These are phyloP conservation scores for Poecilus cupreus DNA, from an alignment of 2,888 invertebrate genomes.

Conservation along the genomic window DNA sequence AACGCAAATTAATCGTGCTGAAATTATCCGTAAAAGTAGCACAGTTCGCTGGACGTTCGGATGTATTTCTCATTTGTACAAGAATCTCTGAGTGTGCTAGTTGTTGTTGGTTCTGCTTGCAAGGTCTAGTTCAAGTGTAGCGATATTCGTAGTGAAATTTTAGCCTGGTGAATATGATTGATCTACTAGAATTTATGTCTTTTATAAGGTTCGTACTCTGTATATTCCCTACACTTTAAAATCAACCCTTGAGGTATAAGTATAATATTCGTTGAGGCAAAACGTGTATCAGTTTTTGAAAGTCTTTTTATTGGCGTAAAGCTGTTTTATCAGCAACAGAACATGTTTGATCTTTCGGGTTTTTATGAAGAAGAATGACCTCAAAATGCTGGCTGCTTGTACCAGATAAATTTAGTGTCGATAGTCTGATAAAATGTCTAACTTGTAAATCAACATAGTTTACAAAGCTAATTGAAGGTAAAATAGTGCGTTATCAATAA, in stretches of 20 bases:
- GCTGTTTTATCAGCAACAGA: neutral
- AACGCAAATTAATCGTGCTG: slow-evolving; percentile 12
- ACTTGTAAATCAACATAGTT: neutral
- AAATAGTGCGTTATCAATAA: neutral
- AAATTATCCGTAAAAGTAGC: slow-evolving; percentile 34
- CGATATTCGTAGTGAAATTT: neutral
- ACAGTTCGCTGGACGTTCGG: neutral
- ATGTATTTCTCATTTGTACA: neutral
- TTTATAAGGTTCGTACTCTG: neutral
- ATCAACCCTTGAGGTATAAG: neutral
- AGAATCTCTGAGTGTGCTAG: neutral
- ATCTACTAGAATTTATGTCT: neutral
- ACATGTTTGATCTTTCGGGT: neutral
- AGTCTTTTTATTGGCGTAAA: neutral
- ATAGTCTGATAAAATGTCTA: neutral
- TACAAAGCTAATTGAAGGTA: slow-evolving; percentile 6
- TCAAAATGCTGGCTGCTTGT: neutral
- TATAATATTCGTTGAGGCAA: no score
- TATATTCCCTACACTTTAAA: neutral
- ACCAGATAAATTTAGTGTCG: neutral
- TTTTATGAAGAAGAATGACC: neutral
- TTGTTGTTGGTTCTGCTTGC: neutral
- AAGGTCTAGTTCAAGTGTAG: slow-evolving; percentile 33
- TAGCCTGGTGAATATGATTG: neutral
- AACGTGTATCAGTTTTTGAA: no score